phyloP scores from a whole-genome alignment of 2,113 vertebrate species.

The Dicerorhinus sumatrensis region DNA sequence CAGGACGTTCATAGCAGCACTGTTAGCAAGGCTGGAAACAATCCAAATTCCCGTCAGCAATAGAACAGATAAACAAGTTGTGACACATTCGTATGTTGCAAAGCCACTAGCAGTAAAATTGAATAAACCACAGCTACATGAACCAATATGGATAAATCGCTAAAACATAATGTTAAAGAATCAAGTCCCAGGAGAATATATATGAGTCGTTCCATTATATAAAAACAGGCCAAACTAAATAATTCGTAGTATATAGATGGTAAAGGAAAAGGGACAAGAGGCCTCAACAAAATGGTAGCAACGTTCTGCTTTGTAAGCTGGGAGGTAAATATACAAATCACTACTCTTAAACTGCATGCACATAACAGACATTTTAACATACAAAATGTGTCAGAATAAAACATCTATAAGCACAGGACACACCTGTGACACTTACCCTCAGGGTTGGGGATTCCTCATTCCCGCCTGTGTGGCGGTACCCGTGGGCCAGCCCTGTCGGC shows the following conservation, averaged over 20 bases:
- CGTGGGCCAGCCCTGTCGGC: not conserved
- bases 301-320: not conserved
- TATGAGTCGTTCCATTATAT: not conserved
- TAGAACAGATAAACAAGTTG: not conserved
- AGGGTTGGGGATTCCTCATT: not conserved
- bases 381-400: not conserved
- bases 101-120: not conserved
- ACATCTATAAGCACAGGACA: not conserved
- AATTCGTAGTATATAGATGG: not conserved
- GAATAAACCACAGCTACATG: not conserved
- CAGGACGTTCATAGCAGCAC: not conserved
- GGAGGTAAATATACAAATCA: not conserved
- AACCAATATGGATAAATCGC: not conserved
- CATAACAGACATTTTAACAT: not conserved
- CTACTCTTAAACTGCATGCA: not conserved
- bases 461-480: rapidly evolving
- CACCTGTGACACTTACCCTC: not conserved
- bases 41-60: conserved; percentile 36
- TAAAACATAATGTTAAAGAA: not conserved
- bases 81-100: not conserved
- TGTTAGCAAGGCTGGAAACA: not conserved
- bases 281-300: not conserved
- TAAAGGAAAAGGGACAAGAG: not conserved
- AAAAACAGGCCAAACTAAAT: not conserved
- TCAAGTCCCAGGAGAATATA: not conserved